Evolutionary conservation across 2,113 vertebrate species (phyloP).

Genomic region (Psophia crepitans): DNA sequence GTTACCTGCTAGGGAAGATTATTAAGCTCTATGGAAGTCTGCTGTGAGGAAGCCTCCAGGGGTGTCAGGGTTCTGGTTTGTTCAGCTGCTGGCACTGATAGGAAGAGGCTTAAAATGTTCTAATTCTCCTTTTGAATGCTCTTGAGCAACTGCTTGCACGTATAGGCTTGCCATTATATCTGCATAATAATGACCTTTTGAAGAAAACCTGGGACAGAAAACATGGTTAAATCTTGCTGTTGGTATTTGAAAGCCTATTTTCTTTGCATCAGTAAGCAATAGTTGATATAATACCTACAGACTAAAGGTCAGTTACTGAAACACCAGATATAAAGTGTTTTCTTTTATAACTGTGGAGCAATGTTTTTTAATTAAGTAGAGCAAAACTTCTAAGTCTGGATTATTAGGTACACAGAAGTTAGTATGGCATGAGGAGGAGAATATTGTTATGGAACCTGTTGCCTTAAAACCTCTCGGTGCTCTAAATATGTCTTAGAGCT

Average conservation of each 20-base stretch:
- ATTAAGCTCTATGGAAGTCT: not conserved
- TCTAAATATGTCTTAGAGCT: not conserved
- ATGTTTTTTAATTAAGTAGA: not conserved
- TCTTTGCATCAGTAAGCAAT: not conserved
- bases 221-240: not conserved
- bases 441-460: not conserved
- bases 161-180: not conserved
- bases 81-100: not conserved
- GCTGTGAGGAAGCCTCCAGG: not conserved
- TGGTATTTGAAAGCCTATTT: not conserved
- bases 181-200: not conserved
- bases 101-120: not conserved
- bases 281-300: not conserved
- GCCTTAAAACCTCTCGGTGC: not conserved
- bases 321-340: not conserved
- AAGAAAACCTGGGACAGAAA: not conserved
- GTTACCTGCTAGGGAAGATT: conserved; percentile 31
- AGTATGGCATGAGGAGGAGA: not conserved
- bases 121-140: not conserved
- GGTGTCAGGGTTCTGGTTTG: not conserved
- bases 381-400: not conserved
- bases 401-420: not conserved
- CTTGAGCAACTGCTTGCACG: not conserved
- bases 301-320: not conserved
- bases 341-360: not conserved